Conservation (phyloP, 2,797 vertebrate genomes). For the Premnoplex brunnescens region DNA sequence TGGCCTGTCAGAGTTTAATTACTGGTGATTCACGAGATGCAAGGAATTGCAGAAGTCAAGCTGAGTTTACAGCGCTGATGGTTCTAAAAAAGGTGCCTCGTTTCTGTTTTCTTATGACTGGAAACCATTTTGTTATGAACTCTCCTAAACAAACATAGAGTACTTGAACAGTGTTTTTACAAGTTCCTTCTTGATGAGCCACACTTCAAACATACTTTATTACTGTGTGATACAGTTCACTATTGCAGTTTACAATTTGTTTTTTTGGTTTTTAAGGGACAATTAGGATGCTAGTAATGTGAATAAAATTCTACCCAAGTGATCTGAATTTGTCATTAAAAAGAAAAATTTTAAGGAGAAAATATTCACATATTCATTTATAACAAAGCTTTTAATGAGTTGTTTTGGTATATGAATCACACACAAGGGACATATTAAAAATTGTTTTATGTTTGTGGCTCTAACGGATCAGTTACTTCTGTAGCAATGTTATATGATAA, state of each 20-base stretch:
- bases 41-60: neutral
- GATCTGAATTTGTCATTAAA: neutral
- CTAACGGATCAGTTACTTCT: neutral
- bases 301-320: neutral
- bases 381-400: neutral
- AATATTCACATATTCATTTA: neutral
- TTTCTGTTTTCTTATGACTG: neutral
- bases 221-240: neutral
- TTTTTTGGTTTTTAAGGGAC: neutral
- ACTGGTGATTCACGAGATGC: conserved; percentile 41
- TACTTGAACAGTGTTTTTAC: neutral
- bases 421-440: neutral
- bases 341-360: neutral
- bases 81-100: neutral
- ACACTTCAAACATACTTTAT: neutral
- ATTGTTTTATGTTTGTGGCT: neutral
- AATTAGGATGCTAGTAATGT: neutral
- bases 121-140: neutral
- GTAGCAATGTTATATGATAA: neutral
- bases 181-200: neutral
- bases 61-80: neutral
- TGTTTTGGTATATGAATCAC: neutral
- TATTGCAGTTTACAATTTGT: neutral
- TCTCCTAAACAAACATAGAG: neutral
- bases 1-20: conserved; percentile 25